A percentile compares a stretch with the other conserved stretches of the same genome.
Evolutionary conservation across 2,113 vertebrate species (phyloP).

Genomic region (Tylochromis polylepis): DNA sequence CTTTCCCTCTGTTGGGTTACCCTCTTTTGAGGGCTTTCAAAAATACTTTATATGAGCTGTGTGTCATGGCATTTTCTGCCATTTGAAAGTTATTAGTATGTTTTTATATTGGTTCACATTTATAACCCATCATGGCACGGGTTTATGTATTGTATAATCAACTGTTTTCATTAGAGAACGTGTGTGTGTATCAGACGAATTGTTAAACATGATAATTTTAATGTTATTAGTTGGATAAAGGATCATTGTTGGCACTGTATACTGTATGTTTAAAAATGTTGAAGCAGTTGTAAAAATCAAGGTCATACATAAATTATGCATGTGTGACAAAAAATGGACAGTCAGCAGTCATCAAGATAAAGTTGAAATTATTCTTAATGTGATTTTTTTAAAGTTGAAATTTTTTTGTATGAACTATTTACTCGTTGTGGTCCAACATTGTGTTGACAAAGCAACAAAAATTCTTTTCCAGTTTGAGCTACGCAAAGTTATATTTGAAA

Average conservation of each 20-base stretch:
- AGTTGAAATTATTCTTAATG: conserved; percentile 14
- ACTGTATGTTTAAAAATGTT: conserved; percentile 40
- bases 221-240: conserved; percentile 71
- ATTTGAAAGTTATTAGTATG: conserved; percentile 36
- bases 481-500: conserved; percentile 41
- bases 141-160: conserved; percentile 69
- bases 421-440: neutral
- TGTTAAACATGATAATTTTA: conserved; percentile 68
- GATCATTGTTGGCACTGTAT: conserved; percentile 67
- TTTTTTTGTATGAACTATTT: conserved; percentile 23
- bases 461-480: conserved; percentile 11
- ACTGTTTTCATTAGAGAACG: conserved; percentile 74
- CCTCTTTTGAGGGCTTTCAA: neutral
- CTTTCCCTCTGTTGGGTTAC: neutral
- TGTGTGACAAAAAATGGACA: conserved; percentile 12
- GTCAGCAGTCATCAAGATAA: conserved; percentile 5
- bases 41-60: conserved; percentile 43
- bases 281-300: conserved; percentile 23
- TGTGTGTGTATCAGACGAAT: conserved; percentile 73
- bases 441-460: neutral
- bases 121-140: conserved; percentile 49
- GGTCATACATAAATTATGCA: conserved; percentile 36
- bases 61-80: conserved; percentile 51
- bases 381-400: conserved; percentile 32
- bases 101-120: conserved; percentile 41